Evolutionary conservation across 2,888 invertebrate species (phyloP), one percentile per base, ranked within the genome.

Genomic region (Blastobasis adustella): DNA sequence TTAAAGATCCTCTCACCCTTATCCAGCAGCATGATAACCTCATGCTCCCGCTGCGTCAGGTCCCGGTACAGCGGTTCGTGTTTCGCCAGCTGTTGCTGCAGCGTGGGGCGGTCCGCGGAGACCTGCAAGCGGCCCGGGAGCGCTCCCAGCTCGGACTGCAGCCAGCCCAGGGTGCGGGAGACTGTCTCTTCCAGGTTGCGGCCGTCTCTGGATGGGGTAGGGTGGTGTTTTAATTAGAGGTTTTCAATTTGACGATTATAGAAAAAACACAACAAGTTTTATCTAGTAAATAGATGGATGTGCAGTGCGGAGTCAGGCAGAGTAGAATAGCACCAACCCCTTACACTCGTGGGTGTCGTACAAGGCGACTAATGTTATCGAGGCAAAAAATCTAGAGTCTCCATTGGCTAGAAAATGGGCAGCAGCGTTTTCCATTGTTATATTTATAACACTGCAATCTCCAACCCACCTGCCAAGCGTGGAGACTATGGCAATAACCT

Each of bases 21-120:
- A 72, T 98, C 97, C 39, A 98, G 79, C 10, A 98, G 89, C 93
- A 98, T 97, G 60, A 98, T 96, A 0, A 98, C 93, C 82, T 98
- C 98, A 69, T 97, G 97, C 68, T 97, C 97, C 57, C 95, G 91
- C 58, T 94, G 92, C 85, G 96, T 93, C 1, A 98, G 94, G 67
- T 96, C 96, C 40, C 95, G 90, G 78, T 98, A 97, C 49, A 96
- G 90, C 0, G 97, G 96, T 83, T 96, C 97, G 72, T 97, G 97
- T 40, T 95, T 92, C 59, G 95, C 93, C 51, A 96, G 90, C 87
- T 98, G 98, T 67, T 95, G 95, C 65, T 94, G 94, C 47, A 99
- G 89, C 51, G 94, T 91, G 59, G 92, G 92, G 45, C 92, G 89
- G 70, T 97, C 95, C 0, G 98, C 98, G 0, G 98, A 98, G 37